phyloP scores from a whole-genome alignment of 2,113 vertebrate species.

The Xenopus tropicalis region DNA sequence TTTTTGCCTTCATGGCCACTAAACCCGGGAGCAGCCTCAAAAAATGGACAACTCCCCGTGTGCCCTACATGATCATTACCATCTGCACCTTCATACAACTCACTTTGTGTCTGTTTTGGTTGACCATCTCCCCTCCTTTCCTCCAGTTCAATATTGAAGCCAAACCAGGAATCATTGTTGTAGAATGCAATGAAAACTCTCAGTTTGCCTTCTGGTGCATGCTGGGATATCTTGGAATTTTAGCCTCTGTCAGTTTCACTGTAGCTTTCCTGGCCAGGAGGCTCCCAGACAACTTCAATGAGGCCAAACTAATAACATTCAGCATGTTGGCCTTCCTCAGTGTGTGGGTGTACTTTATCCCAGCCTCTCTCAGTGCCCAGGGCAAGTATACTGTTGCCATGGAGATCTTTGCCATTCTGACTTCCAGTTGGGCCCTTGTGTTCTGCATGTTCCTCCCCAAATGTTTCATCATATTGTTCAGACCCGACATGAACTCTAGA shows the following conservation, averaged over 20 bases:
- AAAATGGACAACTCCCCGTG: constrained; percentile 6
- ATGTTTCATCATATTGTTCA: background rate
- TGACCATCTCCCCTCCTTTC: background rate
- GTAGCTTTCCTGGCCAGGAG: constrained; percentile 36
- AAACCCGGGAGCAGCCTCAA: constrained; percentile 9
- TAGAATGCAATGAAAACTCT: constrained; percentile 38
- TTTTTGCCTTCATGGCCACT: constrained; percentile 19
- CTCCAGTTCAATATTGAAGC: constrained; percentile 6
- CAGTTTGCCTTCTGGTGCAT: constrained; percentile 38
- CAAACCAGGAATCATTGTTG: constrained; percentile 1
- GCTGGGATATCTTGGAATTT: constrained; percentile 40
- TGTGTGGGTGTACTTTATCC: constrained; percentile 29
- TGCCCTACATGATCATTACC: constrained; percentile 8
- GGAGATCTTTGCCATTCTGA: background rate
- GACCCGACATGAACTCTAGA: background rate
- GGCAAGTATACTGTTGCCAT: constrained; percentile 19
- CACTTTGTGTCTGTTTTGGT: constrained; percentile 18
- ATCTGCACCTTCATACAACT: constrained; percentile 15
- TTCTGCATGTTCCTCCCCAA: background rate
- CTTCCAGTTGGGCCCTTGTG: background rate
- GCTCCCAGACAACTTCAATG: constrained; percentile 41
- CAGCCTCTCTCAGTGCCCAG: background rate
- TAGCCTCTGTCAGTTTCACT: constrained; percentile 36
- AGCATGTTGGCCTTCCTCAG: constrained; percentile 38
- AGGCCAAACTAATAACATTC: constrained; percentile 42